Conservation (phyloP, 2,888 invertebrate genomes). For the Nomada goodeniana region DNA sequence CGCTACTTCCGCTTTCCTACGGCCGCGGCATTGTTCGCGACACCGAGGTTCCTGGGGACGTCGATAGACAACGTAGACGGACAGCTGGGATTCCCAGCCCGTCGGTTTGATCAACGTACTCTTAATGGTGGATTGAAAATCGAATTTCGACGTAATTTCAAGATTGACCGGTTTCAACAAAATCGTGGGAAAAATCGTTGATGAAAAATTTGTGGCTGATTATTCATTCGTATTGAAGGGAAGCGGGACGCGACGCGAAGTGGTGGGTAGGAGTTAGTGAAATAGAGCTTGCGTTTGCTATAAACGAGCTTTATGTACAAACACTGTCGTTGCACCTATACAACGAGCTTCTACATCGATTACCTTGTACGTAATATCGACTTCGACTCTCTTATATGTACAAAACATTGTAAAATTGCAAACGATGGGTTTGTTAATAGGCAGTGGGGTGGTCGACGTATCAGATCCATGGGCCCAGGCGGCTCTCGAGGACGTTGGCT, state of each 20-base stretch:
- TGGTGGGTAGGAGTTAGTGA: not conserved
- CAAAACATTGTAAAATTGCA: conserved; percentile 60
- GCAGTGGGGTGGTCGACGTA: not conserved
- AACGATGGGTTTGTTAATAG: conserved; percentile 15
- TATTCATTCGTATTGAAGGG: not conserved
- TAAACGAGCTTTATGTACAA: conserved; percentile 78
- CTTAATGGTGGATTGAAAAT: too few relatives aligned
- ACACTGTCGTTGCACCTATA: conserved; percentile 62
- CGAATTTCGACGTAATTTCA: too few relatives aligned
- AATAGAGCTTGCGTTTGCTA: conserved; percentile 52
- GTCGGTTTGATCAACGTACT: conserved; percentile 6
- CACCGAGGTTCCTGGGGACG: not conserved
- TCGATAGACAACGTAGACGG: not conserved
- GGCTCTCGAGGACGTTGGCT: conserved; percentile 89
- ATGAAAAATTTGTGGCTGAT: not conserved
- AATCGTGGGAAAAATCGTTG: not conserved
- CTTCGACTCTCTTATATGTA: conserved; percentile 67
- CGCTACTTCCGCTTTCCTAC: conserved; percentile 61
- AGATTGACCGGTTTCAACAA: too few relatives aligned
- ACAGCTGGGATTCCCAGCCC: not conserved
- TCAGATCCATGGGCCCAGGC: conserved; percentile 77
- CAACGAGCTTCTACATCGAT: conserved; percentile 70
- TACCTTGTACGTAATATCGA: conserved; percentile 39
- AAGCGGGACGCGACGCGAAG: not conserved
- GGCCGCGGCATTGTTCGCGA: conserved; percentile 12